Evolutionary conservation across 2,888 invertebrate genomes (phyloP).

Genomic region (Xiphydria camelus): DNA sequence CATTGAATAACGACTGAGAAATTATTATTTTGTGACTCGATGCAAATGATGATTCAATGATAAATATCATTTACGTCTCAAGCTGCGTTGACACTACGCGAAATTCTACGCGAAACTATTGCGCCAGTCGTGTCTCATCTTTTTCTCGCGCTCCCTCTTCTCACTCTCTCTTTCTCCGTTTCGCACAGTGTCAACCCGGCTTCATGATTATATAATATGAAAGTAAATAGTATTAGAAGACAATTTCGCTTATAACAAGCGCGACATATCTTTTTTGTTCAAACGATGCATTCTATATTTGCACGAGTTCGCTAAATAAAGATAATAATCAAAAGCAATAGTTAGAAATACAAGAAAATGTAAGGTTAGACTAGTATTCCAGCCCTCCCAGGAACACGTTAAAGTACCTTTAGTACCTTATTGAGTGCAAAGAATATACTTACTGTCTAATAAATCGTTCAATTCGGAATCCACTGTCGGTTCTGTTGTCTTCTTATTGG

Average conservation of each 20-base stretch:
- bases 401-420: conserved; percentile 43
- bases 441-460: conserved; percentile 76
- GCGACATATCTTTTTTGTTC: not conserved
- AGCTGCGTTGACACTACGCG: no score
- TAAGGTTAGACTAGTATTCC: conserved; percentile 42
- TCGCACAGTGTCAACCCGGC: no score
- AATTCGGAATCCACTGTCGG: conserved; percentile 67
- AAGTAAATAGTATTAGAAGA: conserved; percentile 6
- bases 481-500: conserved; percentile 38
- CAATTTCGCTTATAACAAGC: not conserved
- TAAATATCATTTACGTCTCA: not conserved
- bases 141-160: no score
- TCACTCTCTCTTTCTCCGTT: no score
- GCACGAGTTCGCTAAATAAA: conserved; percentile 5
- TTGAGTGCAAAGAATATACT: conserved; percentile 46
- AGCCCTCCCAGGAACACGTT: conserved; percentile 30
- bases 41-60: not conserved
- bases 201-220: not conserved
- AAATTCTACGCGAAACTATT: no score
- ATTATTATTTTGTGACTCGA: no score
- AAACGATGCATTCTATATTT: not conserved
- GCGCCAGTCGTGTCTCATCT: no score
- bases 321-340: not conserved
- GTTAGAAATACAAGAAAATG: conserved; percentile 16
- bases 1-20: no score